Evolutionary conservation across 2,888 invertebrate species (phyloP).

Genomic region (Agonum fuliginosum): DNA sequence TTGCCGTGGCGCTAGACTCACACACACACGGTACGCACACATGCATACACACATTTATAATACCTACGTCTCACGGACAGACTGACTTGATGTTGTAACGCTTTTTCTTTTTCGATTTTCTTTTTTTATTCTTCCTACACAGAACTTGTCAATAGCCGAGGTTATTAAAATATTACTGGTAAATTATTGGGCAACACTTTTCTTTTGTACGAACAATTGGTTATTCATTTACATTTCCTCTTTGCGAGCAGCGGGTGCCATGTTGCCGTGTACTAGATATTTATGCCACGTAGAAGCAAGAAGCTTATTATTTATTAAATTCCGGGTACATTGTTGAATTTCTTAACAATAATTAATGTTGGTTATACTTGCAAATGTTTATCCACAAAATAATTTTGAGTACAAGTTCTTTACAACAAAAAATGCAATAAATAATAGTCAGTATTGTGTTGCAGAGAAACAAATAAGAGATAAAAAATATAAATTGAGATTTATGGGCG

Average conservation of each 20-base stretch:
- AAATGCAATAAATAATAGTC: slow-evolving; percentile 26
- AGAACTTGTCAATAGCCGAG: slow-evolving; percentile 57
- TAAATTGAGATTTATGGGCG: slow-evolving; percentile 44
- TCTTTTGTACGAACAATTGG: slow-evolving; percentile 48
- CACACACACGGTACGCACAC: slow-evolving; percentile 23
- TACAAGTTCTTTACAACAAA: not conserved
- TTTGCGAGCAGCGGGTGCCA: slow-evolving; percentile 14
- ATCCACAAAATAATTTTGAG: not conserved
- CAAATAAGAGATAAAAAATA: slow-evolving; percentile 31
- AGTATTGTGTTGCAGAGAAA: slow-evolving; percentile 28
- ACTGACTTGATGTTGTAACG: slow-evolving; percentile 48
- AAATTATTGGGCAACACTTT: slow-evolving; percentile 57
- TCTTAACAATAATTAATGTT: too few species aligned
- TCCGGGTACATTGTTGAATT: too few species aligned
- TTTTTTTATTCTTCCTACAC: slow-evolving; percentile 57
- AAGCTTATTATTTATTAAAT: too few species aligned
- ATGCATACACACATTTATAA: slow-evolving; percentile 41
- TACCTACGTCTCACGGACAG: slow-evolving; percentile 44
- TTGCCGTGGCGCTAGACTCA: slow-evolving; percentile 41
- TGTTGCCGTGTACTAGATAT: not conserved
- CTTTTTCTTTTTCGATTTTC: slow-evolving; percentile 45
- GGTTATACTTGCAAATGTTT: not conserved
- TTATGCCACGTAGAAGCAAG: not conserved
- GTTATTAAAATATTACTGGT: slow-evolving; percentile 59
- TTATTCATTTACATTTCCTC: slow-evolving; percentile 51